phyloP scores from a whole-genome alignment of 2,888 invertebrate species.

The Emmelina monodactyla region DNA sequence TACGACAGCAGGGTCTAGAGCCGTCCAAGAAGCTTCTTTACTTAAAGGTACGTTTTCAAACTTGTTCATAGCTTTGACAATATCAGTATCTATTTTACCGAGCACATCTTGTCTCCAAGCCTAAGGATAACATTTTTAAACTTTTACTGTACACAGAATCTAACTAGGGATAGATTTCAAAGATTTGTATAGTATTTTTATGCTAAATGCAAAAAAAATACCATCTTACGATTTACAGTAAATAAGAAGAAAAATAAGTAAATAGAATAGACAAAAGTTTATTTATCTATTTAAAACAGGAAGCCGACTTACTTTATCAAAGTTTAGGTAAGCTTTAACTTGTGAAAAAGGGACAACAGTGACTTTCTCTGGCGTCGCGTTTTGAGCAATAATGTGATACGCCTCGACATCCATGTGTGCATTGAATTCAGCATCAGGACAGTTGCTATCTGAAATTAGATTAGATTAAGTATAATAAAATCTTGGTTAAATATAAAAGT shows the following conservation, averaged over 20 bases:
- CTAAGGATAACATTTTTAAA: slow-evolving; percentile 18
- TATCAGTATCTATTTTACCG: slow-evolving; percentile 34
- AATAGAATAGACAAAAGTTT: background rate
- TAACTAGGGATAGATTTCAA: too few species aligned
- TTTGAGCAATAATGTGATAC: slow-evolving; percentile 32
- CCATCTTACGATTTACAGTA: background rate
- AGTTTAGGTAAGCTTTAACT: slow-evolving; percentile 22
- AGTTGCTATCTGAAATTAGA: slow-evolving; percentile 24
- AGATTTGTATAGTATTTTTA: too few species aligned
- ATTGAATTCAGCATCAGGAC: slow-evolving; percentile 37
- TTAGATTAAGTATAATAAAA: background rate
- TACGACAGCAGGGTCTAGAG: slow-evolving; percentile 37
- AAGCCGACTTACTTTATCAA: slow-evolving; percentile 24
- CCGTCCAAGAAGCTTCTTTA: slow-evolving; percentile 25
- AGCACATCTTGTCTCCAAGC: slow-evolving; percentile 35
- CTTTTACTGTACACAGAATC: background rate
- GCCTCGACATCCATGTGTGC: slow-evolving; percentile 44
- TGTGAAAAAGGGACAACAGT: slow-evolving; percentile 45
- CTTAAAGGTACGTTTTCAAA: slow-evolving; percentile 31
- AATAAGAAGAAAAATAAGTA: background rate
- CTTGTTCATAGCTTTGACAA: slow-evolving; percentile 34
- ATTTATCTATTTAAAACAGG: background rate
- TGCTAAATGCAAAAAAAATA: background rate
- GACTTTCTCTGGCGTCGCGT: slow-evolving; percentile 36
- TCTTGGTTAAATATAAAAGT: slow-evolving; percentile 31